These are phyloP conservation scores for Todiramphus chloris DNA, from an alignment of 2,113 vertebrate genomes.

Conservation along the genomic window DNA sequence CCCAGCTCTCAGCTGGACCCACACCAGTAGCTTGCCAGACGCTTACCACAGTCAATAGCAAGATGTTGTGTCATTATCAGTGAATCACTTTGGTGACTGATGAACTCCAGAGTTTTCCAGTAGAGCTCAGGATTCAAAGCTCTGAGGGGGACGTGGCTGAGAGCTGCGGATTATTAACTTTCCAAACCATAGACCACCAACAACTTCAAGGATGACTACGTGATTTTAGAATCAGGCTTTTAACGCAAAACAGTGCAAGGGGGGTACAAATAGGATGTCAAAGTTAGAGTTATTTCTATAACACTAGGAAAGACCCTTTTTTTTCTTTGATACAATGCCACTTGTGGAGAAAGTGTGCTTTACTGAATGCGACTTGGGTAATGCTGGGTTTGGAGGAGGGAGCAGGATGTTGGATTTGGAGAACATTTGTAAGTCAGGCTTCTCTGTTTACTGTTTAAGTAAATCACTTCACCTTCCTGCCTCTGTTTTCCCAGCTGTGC, in stretches of 20 bases:
- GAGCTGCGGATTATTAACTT: neutral
- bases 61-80: neutral
- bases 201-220: neutral
- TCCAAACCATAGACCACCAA: neutral
- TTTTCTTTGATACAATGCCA: neutral
- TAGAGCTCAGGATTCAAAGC: neutral
- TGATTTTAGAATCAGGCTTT: neutral
- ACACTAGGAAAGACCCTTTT: neutral
- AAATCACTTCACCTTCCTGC: neutral
- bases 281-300: neutral
- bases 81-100: neutral
- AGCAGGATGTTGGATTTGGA: neutral
- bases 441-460: neutral
- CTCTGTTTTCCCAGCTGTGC: neutral
- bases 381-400: neutral
- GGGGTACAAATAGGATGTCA: neutral
- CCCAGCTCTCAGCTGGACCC: neutral
- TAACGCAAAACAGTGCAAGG: neutral
- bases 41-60: neutral
- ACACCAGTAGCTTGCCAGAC: neutral
- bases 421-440: neutral
- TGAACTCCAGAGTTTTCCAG: neutral
- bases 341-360: neutral
- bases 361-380: neutral
- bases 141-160: neutral